Conservation (phyloP, 2,797 vertebrate genomes). For the Falco cherrug region DNA sequence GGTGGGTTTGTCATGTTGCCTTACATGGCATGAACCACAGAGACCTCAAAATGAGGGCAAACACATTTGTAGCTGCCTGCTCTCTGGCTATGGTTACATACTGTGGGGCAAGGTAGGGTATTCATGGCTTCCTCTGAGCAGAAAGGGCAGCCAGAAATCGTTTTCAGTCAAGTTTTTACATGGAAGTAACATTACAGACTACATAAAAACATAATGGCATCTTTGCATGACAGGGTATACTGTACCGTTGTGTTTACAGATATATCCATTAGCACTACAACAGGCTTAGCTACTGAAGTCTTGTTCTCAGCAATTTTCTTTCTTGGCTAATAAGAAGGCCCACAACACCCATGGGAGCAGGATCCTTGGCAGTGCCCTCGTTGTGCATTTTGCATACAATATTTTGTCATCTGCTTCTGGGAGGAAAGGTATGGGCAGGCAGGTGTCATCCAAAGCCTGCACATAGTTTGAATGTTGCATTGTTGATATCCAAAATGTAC, state of each 20-base stretch:
- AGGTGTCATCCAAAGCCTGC: not conserved
- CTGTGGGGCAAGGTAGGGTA: not conserved
- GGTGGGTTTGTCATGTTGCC: rapidly evolving
- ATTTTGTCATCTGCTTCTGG: not conserved
- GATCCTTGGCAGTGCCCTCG: not conserved
- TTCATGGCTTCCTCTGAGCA: not conserved
- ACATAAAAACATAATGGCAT: not conserved
- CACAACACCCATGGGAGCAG: not conserved
- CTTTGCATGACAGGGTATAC: not conserved
- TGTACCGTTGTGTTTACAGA: not conserved
- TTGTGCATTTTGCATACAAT: not conserved
- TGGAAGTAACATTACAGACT: not conserved
- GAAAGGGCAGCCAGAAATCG: not conserved
- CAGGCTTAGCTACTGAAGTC: not conserved
- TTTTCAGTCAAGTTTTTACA: not conserved
- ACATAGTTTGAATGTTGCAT: not conserved
- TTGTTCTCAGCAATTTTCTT: not conserved
- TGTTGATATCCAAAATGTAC: not conserved
- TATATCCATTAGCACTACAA: not conserved
- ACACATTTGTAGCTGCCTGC: not conserved
- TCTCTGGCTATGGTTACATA: not conserved
- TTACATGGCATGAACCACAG: not conserved
- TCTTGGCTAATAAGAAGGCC: not conserved
- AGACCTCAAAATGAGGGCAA: not conserved
- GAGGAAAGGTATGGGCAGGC: not conserved